Percentiles rank a stretch among this genome's conserved stretches.
Evolutionary conservation across 2,113 vertebrate genomes (phyloP).

Genomic region (Serinus canaria): DNA sequence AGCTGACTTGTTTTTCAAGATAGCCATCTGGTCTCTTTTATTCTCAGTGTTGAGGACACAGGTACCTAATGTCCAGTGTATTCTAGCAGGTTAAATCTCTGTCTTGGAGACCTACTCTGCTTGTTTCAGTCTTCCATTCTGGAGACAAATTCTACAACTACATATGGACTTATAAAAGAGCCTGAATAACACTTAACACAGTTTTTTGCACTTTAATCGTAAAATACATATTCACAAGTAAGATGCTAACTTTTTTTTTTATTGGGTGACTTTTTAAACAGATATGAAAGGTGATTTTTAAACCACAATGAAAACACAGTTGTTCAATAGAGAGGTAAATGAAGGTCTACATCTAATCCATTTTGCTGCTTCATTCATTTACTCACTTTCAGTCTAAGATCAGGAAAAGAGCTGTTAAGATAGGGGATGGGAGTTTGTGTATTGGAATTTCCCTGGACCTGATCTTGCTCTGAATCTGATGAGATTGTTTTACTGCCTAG

Average conservation of each 20-base stretch:
- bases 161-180: neutral
- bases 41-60: neutral
- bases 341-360: neutral
- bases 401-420: neutral
- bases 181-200: neutral
- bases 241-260: neutral
- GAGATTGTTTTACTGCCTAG: neutral
- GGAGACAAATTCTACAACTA: neutral
- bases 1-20: neutral
- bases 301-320: neutral
- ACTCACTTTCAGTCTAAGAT: neutral
- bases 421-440: neutral
- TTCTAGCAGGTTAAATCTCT: neutral
- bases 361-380: neutral
- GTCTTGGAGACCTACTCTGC: neutral
- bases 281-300: neutral
- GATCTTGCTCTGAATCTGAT: neutral
- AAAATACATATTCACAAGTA: neutral
- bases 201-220: neutral
- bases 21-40: neutral
- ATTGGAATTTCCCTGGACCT: neutral
- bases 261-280: neutral
- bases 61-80: neutral
- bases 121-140: neutral
- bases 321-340: neutral